Conservation (phyloP, 2,797 vertebrate species). For the Gallinago nigripennis region DNA sequence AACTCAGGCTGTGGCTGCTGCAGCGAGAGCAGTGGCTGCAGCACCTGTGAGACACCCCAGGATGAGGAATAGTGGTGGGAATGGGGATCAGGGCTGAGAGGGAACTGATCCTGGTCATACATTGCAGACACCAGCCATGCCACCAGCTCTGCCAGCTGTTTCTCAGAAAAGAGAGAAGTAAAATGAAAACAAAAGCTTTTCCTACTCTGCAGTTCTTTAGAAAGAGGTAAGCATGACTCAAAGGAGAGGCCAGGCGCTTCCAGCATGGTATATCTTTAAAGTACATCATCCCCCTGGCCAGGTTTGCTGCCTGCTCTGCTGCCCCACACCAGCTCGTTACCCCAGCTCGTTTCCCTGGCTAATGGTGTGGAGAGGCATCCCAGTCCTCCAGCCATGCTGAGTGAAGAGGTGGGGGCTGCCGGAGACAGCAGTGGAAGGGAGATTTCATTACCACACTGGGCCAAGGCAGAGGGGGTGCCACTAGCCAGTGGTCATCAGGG, state of each 20-base stretch:
- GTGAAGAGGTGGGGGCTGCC: background rate
- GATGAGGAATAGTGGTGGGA: background rate
- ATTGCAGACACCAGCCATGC: background rate
- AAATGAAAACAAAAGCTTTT: background rate
- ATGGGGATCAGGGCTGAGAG: background rate
- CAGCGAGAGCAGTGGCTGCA: background rate
- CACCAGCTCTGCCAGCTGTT: background rate
- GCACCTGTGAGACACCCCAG: background rate
- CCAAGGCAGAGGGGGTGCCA: background rate
- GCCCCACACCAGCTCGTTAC: fast-evolving
- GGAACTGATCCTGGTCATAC: fast-evolving
- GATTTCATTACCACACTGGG: background rate
- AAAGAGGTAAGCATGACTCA: too few relatives aligned
- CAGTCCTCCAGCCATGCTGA: background rate
- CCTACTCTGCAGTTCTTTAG: too few relatives aligned
- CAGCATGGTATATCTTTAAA: fast-evolving
- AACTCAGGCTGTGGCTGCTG: background rate
- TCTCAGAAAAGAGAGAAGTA: background rate
- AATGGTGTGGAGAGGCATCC: fast-evolving
- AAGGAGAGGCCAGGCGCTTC: background rate
- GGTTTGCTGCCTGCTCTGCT: background rate
- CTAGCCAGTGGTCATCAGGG: background rate
- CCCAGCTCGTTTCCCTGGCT: background rate
- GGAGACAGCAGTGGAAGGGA: background rate
- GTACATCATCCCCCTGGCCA: fast-evolving